Percentiles rank a stretch among this genome's conserved stretches.
These are phyloP conservation scores for Parnassius smintheus DNA, from an alignment of 2,888 invertebrate genomes.

Conservation along the genomic window DNA sequence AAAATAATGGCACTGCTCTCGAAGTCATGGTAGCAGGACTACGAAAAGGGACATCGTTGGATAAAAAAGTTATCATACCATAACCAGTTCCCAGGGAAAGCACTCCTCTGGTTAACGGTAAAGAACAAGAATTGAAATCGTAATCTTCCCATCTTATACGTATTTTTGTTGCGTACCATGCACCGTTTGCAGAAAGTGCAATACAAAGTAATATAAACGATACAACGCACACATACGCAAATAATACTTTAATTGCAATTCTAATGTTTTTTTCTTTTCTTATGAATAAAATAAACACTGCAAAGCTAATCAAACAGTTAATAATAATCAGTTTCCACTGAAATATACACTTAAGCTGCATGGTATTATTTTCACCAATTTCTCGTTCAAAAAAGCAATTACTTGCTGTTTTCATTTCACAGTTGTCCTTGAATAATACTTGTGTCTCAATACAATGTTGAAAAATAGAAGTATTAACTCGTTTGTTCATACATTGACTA, in stretches of 20 bases:
- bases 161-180: conserved; percentile 58
- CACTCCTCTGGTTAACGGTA: conserved; percentile 48
- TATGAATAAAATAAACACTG: conserved; percentile 54
- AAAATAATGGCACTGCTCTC: conserved; percentile 51
- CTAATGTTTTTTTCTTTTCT: conserved; percentile 53
- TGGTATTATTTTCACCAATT: conserved; percentile 56
- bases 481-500: conserved; percentile 66
- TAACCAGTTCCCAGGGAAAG: conserved; percentile 57
- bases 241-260: conserved; percentile 45
- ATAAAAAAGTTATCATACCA: conserved; percentile 57
- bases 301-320: conserved; percentile 38
- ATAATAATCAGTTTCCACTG: conserved; percentile 55
- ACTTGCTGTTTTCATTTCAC: conserved; percentile 66
- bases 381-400: conserved; percentile 60
- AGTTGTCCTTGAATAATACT: conserved; percentile 56
- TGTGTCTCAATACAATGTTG: conserved; percentile 69
- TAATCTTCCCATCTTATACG: conserved; percentile 43
- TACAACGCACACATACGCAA: conserved; percentile 44
- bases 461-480: conserved; percentile 59
- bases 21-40: conserved; percentile 69
- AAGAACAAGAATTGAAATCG: conserved; percentile 37
- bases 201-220: conserved; percentile 56
- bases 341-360: conserved; percentile 40
- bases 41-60: conserved; percentile 58
- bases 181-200: conserved; percentile 57